These are phyloP conservation scores for Clivina fossor DNA, from an alignment of 2,888 invertebrate species.

Conservation along the genomic window DNA sequence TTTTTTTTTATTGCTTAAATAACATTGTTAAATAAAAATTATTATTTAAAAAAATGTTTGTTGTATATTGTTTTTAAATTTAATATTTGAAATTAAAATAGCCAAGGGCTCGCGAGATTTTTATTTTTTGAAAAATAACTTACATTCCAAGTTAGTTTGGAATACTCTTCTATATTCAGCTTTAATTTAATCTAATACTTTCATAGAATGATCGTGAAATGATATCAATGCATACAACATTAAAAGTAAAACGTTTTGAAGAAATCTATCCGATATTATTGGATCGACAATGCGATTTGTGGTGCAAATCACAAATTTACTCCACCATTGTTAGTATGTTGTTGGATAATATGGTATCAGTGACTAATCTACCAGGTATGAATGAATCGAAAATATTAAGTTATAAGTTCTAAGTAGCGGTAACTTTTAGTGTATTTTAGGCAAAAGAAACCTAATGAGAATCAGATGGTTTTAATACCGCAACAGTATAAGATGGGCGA, in stretches of 20 bases:
- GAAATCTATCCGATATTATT: slow-evolving; percentile 45
- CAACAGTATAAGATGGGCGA: slow-evolving; percentile 33
- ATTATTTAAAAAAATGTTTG: too few species aligned
- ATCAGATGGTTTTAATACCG: slow-evolving; percentile 35
- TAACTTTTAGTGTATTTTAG: slow-evolving; percentile 42
- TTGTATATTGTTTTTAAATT: too few species aligned
- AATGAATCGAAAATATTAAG: slow-evolving; percentile 1
- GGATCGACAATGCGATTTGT: slow-evolving; percentile 45
- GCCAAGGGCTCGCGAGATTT: too few species aligned
- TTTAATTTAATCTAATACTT: not conserved
- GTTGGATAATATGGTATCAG: slow-evolving; percentile 48
- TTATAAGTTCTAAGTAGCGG: slow-evolving; percentile 1
- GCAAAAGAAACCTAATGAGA: too few species aligned
- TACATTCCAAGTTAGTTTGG: too few species aligned
- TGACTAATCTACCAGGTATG: slow-evolving; percentile 48
- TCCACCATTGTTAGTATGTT: slow-evolving; percentile 47
- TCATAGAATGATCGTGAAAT: slow-evolving; percentile 15
- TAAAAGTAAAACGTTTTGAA: slow-evolving; percentile 40
- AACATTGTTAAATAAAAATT: too few species aligned
- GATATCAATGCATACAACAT: slow-evolving; percentile 35
- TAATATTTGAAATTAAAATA: too few species aligned
- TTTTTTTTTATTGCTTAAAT: too few species aligned
- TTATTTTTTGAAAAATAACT: too few species aligned
- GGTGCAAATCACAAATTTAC: slow-evolving; percentile 49
- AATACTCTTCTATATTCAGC: too few species aligned